phyloP scores from a whole-genome alignment of 2,113 vertebrate species.

The Pantherophis guttatus region DNA sequence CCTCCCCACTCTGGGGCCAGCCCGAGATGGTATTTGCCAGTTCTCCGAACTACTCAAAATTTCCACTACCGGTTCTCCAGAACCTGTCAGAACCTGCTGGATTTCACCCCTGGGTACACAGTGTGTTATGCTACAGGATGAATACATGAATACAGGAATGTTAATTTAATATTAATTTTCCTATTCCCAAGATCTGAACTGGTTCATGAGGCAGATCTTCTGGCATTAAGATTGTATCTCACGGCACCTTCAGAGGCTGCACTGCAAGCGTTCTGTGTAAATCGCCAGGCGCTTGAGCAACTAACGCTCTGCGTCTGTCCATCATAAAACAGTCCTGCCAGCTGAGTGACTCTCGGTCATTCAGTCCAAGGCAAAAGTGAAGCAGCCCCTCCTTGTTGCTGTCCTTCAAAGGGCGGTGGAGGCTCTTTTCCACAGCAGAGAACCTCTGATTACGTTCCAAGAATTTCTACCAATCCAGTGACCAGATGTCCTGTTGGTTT shows the following conservation, averaged over 20 bases:
- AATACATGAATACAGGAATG: too few relatives aligned
- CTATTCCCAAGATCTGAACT: background rate
- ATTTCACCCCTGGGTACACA: too few relatives aligned
- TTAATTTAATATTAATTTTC: too few relatives aligned
- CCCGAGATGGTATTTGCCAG: too few relatives aligned
- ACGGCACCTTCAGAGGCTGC: background rate
- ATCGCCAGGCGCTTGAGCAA: background rate
- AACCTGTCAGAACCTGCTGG: too few relatives aligned
- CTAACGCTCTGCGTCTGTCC: too few relatives aligned
- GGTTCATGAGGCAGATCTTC: background rate
- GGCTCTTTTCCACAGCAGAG: background rate
- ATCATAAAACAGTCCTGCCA: background rate
- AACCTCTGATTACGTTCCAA: background rate
- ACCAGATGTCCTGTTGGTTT: background rate
- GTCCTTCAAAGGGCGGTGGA: background rate
- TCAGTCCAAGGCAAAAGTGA: background rate
- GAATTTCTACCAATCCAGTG: background rate
- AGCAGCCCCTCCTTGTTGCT: background rate
- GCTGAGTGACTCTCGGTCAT: background rate
- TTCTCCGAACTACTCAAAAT: too few relatives aligned
- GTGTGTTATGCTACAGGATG: background rate
- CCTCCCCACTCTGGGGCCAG: too few relatives aligned
- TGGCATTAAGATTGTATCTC: background rate
- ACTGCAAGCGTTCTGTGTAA: too few relatives aligned
- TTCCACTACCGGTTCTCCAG: too few relatives aligned